Conservation (phyloP, 2,888 invertebrate genomes). For the Nezara viridula region DNA sequence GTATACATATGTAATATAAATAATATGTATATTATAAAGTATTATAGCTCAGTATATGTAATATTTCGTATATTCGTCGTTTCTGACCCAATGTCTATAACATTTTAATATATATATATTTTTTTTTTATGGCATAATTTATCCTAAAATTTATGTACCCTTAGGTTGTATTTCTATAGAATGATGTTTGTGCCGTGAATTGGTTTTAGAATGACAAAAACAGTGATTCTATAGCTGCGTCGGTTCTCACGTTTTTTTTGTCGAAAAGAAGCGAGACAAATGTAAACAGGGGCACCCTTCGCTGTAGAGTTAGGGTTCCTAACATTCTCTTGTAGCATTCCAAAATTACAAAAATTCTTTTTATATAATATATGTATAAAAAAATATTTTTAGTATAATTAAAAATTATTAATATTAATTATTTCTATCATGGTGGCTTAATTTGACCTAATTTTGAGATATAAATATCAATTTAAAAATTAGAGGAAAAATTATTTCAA, state of each 20-base stretch:
- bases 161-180: not conserved
- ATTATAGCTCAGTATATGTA: not conserved
- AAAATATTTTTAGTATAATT: too few relatives aligned
- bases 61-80: not conserved
- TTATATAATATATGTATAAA: not conserved
- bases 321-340: not conserved
- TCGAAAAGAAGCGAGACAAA: conserved; percentile 10
- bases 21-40: too few relatives aligned
- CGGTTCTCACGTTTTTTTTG: conserved; percentile 29
- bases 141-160: not conserved
- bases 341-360: not conserved
- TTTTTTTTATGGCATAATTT: not conserved
- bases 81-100: not conserved
- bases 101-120: not conserved
- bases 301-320: not conserved
- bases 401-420: too few relatives aligned
- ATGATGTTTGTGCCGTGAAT: conserved; percentile 2
- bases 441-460: too few relatives aligned
- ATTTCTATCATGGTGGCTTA: too few relatives aligned
- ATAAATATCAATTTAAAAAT: too few relatives aligned
- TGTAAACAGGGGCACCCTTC: not conserved
- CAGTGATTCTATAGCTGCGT: not conserved
- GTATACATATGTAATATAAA: not conserved
- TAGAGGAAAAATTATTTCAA: too few relatives aligned
- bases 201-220: conserved; percentile 28